Evolutionary conservation across 2,888 invertebrate genomes (phyloP).

Genomic region (Coelinius sp.): DNA sequence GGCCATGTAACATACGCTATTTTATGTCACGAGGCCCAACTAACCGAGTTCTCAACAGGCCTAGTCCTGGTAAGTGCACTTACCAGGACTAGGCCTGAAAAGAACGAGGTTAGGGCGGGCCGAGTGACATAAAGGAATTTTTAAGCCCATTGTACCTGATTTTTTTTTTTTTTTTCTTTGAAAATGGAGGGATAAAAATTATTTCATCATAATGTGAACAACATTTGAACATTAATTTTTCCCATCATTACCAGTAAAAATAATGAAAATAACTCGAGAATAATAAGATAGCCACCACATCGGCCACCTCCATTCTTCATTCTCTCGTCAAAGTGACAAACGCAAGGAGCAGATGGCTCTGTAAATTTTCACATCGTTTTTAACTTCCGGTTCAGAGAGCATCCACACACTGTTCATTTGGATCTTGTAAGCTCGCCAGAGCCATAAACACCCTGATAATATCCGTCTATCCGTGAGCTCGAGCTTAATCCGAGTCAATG

Average conservation of each 20-base stretch:
- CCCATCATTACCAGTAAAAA: not conserved
- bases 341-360: not conserved
- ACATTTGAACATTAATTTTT: not conserved
- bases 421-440: conserved; percentile 12
- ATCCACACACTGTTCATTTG: not conserved
- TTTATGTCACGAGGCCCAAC: too few relatives aligned
- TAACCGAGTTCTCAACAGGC: too few relatives aligned
- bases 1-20: too few relatives aligned
- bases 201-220: too few relatives aligned
- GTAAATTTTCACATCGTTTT: conserved; percentile 17
- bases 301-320: not conserved
- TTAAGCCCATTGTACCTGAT: too few relatives aligned
- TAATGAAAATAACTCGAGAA: not conserved
- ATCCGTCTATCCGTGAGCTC: conserved; percentile 18
- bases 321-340: not conserved
- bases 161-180: too few relatives aligned
- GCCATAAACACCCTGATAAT: conserved; percentile 18
- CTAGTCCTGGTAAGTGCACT: too few relatives aligned
- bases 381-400: conserved; percentile 10
- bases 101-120: too few relatives aligned
- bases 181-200: too few relatives aligned
- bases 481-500: conserved; percentile 6
- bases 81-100: too few relatives aligned
- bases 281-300: not conserved
- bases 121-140: too few relatives aligned